Evolutionary conservation across 2,113 vertebrate species (phyloP).

Genomic region (Asarcornis scutulata): DNA sequence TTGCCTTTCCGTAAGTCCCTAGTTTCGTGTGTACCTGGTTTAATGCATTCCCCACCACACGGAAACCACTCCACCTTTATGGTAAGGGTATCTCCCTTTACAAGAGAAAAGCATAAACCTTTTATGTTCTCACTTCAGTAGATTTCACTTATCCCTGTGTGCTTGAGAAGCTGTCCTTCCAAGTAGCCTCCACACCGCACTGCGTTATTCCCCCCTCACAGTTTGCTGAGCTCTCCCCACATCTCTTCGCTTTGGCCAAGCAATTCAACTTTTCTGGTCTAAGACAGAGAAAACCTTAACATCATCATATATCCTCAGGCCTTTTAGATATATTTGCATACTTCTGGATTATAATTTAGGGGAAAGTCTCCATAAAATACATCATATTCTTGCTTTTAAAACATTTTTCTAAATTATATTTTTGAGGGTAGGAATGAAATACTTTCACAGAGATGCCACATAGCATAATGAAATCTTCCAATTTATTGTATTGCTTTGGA

Average conservation of each 20-base stretch:
- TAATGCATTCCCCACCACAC: not conserved
- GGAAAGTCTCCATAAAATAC: not conserved
- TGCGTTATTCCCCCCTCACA: not conserved
- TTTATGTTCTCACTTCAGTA: not conserved
- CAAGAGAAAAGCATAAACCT: not conserved
- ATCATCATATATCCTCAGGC: not conserved
- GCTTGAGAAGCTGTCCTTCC: not conserved
- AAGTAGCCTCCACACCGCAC: not conserved
- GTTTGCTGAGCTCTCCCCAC: not conserved
- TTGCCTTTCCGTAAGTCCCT: not conserved
- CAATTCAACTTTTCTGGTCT: not conserved
- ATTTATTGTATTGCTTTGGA: not conserved
- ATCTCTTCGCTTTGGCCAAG: not conserved
- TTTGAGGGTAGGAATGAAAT: not conserved
- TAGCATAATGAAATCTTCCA: not conserved
- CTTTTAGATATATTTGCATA: not conserved
- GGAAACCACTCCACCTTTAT: not conserved
- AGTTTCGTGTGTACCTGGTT: not conserved
- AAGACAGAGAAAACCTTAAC: not conserved
- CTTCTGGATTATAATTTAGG: not conserved
- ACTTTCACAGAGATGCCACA: not conserved
- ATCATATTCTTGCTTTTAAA: not conserved
- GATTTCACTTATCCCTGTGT: not conserved
- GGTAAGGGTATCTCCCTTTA: not conserved
- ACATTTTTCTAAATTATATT: not conserved